Conservation (phyloP, 2,113 vertebrate genomes). For the Eulemur rufifrons region DNA sequence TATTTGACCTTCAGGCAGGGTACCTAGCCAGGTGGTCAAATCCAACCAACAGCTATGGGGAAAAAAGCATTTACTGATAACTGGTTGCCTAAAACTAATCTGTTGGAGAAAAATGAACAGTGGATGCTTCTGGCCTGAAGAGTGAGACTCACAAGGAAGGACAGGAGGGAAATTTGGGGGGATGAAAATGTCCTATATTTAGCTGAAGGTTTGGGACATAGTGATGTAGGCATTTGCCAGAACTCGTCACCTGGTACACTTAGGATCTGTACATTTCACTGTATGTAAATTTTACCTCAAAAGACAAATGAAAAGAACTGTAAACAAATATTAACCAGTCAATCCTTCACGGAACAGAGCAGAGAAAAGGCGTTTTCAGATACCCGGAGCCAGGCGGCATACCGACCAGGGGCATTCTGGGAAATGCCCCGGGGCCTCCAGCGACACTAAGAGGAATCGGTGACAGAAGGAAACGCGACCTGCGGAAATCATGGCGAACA, state of each 20-base stretch:
- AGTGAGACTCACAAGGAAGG: background rate
- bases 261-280: background rate
- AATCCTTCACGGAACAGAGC: background rate
- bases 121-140: background rate
- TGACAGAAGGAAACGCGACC: background rate
- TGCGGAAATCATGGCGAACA: fast-evolving
- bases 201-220: background rate
- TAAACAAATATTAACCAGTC: background rate
- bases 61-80: background rate
- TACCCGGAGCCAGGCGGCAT: background rate
- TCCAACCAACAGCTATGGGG: background rate
- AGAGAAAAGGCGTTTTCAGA: background rate
- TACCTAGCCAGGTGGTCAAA: background rate
- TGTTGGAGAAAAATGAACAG: background rate
- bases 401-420: background rate
- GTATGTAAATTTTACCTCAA: slow-evolving; percentile 5
- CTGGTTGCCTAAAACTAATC: slow-evolving; percentile 12
- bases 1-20: background rate
- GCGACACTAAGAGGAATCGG: background rate
- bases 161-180: background rate
- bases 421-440: background rate
- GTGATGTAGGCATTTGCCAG: background rate
- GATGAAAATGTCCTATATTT: background rate
- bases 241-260: background rate
- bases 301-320: background rate